phyloP scores from a whole-genome alignment of 2,888 invertebrate species.

The Chloromyia formosa region DNA sequence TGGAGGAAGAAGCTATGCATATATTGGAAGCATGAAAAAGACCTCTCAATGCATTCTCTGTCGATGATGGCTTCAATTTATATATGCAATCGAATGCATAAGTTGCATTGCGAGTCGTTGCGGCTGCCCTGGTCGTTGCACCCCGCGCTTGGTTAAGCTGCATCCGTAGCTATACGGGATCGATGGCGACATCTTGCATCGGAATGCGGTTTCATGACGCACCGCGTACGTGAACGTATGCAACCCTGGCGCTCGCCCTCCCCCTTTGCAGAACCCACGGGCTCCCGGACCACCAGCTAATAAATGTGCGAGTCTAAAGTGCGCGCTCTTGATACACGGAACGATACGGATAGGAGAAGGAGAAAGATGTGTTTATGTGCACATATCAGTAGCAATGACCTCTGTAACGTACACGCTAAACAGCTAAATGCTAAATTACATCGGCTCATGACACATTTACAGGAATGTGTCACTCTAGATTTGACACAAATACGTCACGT shows the following conservation, averaged over 20 bases:
- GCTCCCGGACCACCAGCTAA: background rate
- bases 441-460: constrained; percentile 22
- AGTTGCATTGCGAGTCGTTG: background rate
- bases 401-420: constrained; percentile 13
- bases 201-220: constrained; percentile 40
- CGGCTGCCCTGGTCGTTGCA: background rate
- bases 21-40: constrained; percentile 34
- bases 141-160: background rate
- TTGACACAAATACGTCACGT: constrained; percentile 40
- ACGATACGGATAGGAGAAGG: too few relatives aligned
- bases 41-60: constrained; percentile 34
- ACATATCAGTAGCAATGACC: constrained; percentile 42
- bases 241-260: background rate
- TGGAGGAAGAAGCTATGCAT: constrained; percentile 5
- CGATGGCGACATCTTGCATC: constrained; percentile 35
- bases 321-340: constrained; percentile 11
- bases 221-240: constrained; percentile 8
- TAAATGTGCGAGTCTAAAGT: constrained; percentile 27
- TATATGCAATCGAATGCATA: constrained; percentile 33
- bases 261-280: background rate
- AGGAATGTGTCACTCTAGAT: background rate
- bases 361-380: constrained; percentile 36
- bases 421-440: too few relatives aligned
- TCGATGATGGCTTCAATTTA: constrained; percentile 36
- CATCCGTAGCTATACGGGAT: background rate